A percentile compares a stretch with the other conserved stretches of the same genome.
phyloP scores from a whole-genome alignment of 2,888 invertebrate species.

The Cheilosia impressa region DNA sequence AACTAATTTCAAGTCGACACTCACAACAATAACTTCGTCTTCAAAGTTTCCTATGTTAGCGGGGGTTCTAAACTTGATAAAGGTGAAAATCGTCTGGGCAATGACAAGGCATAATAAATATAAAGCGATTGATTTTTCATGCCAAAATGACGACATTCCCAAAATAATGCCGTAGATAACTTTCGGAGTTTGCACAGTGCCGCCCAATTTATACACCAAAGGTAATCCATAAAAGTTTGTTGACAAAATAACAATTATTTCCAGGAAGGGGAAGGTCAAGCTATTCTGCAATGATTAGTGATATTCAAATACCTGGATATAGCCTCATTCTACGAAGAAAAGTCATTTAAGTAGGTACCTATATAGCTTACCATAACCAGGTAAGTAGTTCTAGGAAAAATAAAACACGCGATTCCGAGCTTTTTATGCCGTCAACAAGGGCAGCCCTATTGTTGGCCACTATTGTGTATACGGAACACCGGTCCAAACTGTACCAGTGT shows the following conservation, averaged over 20 bases:
- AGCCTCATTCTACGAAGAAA: slow-evolving; percentile 15
- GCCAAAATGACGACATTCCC: no score
- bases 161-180: no score
- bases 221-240: slow-evolving; percentile 10
- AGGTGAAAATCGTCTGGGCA: no score
- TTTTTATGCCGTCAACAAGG: slow-evolving; percentile 51
- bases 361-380: slow-evolving; percentile 8
- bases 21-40: no score
- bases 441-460: slow-evolving; percentile 42
- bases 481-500: slow-evolving; percentile 13
- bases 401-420: slow-evolving; percentile 34
- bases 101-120: no score
- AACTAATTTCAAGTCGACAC: no score
- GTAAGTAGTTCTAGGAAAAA: neutral
- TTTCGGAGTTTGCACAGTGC: no score
- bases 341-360: slow-evolving; percentile 57
- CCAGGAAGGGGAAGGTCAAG: slow-evolving; percentile 27
- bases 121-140: no score
- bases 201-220: no score
- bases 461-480: slow-evolving; percentile 17
- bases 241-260: slow-evolving; percentile 37
- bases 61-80: no score
- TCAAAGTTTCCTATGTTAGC: no score
- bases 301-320: slow-evolving; percentile 20
- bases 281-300: slow-evolving; percentile 5